Base-by-base conservation (phyloP, 2,113 vertebrate genomes). In the Seriola quinqueradiata region DNA sequence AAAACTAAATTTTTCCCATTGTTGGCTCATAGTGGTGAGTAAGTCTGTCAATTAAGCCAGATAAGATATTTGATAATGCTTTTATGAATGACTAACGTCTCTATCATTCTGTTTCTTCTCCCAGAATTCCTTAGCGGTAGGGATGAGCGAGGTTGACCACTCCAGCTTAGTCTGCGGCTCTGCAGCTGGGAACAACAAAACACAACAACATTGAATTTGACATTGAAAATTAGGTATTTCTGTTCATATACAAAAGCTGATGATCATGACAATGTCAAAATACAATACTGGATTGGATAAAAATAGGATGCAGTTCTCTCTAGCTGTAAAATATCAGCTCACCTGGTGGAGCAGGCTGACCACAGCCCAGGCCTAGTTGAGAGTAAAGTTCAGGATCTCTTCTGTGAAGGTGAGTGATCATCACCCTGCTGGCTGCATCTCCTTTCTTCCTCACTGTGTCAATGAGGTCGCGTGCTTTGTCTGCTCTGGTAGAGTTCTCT, bases 111-210 rank as follows among this genome's bases (percentile, higher is more conserved):
- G 16, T 46, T 79, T 88, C 0, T 63, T 4, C 1, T 0, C 77
- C 86, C 91, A 91, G 67, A 90, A 91, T 1, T 14, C 8, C 0
- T 82, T 28, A 0, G 68, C 76, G 42, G 61, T 60, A 2, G 0
- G 10, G 9, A 16, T 46, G 14, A 87, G 48, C 0, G 10, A 11
- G 9, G 6, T 0, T 1, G 77, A 74, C n/a, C 14, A 1, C 0
- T 21, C 2, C 8, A 9, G 5, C 0, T n/a, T 2, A 59, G 0
- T 1, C 21, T 0, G 19, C 1, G 58, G 25, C 1, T 14, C 38
- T 65, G 76, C 28, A 52, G 67, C 66, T 85, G 11, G 0, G 12
- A 59, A 54, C 2, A 21, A 36, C 13, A 65, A 25, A 63, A 67
- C 23, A 83, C 10, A 77, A 12, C 5, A 54, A 23, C 8, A 64